Conservation (phyloP, 2,888 invertebrate species). For the Sturmia bella region DNA sequence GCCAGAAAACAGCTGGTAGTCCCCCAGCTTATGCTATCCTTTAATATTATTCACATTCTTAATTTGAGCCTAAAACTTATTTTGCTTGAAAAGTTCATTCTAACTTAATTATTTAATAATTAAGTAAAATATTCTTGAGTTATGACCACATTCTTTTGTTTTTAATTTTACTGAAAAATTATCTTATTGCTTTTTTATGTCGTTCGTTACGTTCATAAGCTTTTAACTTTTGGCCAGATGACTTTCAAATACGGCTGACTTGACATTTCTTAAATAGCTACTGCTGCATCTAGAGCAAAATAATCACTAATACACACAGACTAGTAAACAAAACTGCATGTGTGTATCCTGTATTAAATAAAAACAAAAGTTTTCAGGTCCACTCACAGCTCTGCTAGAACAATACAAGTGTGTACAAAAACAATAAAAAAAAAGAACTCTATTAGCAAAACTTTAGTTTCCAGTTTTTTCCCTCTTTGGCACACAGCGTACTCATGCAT, state of each 20-base stretch:
- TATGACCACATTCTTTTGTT: too few species aligned
- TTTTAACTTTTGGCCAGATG: constrained; percentile 7
- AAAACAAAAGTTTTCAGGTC: constrained; percentile 4
- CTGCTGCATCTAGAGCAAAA: neutral
- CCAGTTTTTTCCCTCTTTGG: neutral
- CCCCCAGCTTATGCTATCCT: too few species aligned
- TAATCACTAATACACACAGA: neutral
- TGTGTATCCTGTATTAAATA: too few species aligned
- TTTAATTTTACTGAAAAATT: too few species aligned
- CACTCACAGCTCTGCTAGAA: neutral
- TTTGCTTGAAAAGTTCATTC: too few species aligned
- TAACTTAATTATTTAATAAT: too few species aligned
- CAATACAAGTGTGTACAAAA: constrained; percentile 12
- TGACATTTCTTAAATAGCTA: constrained; percentile 9
- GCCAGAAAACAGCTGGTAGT: too few species aligned
- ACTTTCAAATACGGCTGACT: constrained; percentile 28
- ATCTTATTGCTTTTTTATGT: neutral
- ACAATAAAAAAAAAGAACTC: constrained; percentile 31
- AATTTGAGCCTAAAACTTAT: too few species aligned
- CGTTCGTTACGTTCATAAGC: constrained; percentile 28
- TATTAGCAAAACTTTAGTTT: constrained; percentile 7
- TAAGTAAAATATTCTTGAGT: too few species aligned
- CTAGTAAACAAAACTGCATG: too few species aligned
- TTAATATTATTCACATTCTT: too few species aligned
- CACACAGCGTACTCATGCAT: too few species aligned